Conservation (phyloP, 1,140 invertebrate species). For the Leptinotarsa lineolata region DNA sequence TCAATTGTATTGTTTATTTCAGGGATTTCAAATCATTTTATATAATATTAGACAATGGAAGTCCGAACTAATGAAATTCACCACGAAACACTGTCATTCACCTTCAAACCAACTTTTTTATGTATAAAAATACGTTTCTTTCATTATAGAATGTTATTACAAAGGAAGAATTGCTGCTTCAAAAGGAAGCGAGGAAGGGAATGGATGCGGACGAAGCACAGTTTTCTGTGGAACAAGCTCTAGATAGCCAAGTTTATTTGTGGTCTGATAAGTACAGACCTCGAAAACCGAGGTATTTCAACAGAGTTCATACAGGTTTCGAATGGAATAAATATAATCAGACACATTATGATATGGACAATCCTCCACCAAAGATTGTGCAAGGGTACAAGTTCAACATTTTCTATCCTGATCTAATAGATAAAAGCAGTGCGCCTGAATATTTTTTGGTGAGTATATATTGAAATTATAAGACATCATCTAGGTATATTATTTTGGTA, state of each 20-base stretch:
- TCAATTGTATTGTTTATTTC: no score
- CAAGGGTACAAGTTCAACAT: constrained; percentile 99
- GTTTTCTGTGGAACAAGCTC: constrained; percentile 88
- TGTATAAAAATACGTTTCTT: neutral
- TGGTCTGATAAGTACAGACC: constrained; percentile 99
- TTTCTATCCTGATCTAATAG: constrained; percentile 98
- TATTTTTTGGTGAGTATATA: constrained; percentile 78
- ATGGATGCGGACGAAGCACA: constrained; percentile 88
- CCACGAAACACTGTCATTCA: no score
- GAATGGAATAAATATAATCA: constrained; percentile 99
- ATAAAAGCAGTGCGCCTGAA: constrained; percentile 91
- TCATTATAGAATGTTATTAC: constrained; percentile 58
- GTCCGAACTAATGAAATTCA: no score
- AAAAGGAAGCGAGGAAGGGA: constrained; percentile 82
- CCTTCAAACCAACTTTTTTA: neutral
- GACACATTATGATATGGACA: constrained; percentile 99
- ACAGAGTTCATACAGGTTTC: constrained; percentile 94
- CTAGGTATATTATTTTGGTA: no score
- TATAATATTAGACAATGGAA: no score
- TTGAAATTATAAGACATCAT: no score
- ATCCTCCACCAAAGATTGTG: constrained; percentile 99
- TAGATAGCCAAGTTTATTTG: constrained; percentile 87
- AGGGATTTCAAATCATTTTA: no score
- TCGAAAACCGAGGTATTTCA: constrained; percentile 96
- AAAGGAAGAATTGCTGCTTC: constrained; percentile 67